Evolutionary conservation across 2,888 invertebrate species (phyloP).

Genomic region (Diaperis boleti): DNA sequence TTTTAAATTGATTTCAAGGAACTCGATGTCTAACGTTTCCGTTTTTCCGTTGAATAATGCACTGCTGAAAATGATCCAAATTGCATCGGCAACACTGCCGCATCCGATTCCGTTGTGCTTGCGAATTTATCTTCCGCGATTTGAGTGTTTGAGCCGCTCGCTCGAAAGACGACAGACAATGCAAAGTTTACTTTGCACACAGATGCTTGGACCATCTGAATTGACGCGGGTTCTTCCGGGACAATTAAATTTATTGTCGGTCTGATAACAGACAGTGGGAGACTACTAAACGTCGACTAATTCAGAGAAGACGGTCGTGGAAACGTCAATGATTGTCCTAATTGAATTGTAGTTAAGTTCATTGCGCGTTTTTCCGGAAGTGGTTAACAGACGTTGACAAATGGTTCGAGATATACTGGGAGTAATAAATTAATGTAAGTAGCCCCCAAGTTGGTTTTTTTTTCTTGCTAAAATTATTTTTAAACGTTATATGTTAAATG

Average conservation of each 20-base stretch:
- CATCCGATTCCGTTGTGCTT: neutral
- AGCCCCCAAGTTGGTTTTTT: too few relatives aligned
- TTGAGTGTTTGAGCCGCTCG: slow-evolving; percentile 19
- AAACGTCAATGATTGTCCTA: neutral
- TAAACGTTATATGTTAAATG: too few relatives aligned
- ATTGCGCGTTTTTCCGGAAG: neutral
- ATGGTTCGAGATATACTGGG: too few relatives aligned
- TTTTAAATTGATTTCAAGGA: neutral
- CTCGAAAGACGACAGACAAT: slow-evolving; percentile 21
- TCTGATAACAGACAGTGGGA: slow-evolving; percentile 9
- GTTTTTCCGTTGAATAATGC: neutral
- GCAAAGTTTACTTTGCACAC: slow-evolving; percentile 22
- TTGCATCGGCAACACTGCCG: neutral
- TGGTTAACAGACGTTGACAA: too few relatives aligned
- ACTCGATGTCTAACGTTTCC: neutral
- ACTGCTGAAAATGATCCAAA: neutral
- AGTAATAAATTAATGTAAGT: too few relatives aligned
- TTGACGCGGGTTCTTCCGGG: slow-evolving; percentile 30
- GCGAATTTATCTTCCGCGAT: slow-evolving; percentile 12
- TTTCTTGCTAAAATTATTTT: too few relatives aligned
- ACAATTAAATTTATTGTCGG: slow-evolving; percentile 31
- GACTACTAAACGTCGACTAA: slow-evolving; percentile 17
- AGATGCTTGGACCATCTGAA: slow-evolving; percentile 22
- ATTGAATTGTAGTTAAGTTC: slow-evolving; percentile 3
- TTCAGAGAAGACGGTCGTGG: slow-evolving; percentile 11